Evolutionary conservation across 1,140 invertebrate genomes (phyloP).

Genomic region (Sycophila sp.): DNA sequence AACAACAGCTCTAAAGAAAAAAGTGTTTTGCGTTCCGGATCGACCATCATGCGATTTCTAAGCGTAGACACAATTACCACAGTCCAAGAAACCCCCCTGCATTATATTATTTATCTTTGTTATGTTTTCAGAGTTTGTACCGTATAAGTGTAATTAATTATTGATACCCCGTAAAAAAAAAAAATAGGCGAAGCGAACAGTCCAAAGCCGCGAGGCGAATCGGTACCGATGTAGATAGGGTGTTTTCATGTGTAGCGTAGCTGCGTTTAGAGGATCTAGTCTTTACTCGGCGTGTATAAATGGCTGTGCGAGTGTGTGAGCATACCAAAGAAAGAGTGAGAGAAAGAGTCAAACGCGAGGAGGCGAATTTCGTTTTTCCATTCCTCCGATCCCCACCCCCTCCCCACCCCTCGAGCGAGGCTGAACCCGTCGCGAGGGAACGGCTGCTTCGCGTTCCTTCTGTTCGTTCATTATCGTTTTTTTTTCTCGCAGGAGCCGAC

Average conservation of each 20-base stretch:
- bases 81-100: not conserved
- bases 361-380: conserved; percentile 7
- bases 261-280: conserved; percentile 62
- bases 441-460: no score
- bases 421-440: no score
- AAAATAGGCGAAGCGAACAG: no score
- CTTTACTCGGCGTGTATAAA: conserved; percentile 52
- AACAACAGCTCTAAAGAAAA: no score
- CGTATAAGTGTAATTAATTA: not conserved
- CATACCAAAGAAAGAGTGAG: conserved; percentile 20
- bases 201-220: conserved; percentile 37
- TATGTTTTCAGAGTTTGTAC: conserved; percentile 36
- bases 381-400: not conserved
- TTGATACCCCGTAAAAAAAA: no score
- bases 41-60: not conserved
- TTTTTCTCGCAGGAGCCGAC: not conserved
- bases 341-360: not conserved
- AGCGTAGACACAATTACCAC: not conserved
- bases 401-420: no score
- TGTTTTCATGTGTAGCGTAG: conserved; percentile 66
- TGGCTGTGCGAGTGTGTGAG: conserved; percentile 46
- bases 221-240: conserved; percentile 60
- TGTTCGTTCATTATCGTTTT: not conserved
- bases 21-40: not conserved
- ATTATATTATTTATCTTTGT: conserved; percentile 31